Conservation (phyloP, 2,888 invertebrate species). For the Agrypnus murinus region DNA sequence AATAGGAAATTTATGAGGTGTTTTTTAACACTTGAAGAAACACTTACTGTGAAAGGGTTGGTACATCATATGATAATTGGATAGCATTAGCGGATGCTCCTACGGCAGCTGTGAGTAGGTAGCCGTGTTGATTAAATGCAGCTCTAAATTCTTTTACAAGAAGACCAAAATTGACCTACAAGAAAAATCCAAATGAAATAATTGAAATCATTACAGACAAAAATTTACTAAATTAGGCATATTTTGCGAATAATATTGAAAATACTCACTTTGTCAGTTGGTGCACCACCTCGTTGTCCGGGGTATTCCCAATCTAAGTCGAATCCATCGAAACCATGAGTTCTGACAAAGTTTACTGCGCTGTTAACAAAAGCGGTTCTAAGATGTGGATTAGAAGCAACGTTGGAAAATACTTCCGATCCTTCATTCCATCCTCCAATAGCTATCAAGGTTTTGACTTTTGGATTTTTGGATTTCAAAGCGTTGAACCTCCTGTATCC, state of each 20-base stretch:
- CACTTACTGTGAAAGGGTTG: constrained; percentile 73
- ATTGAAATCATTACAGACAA: constrained; percentile 67
- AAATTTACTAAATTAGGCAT: constrained; percentile 60
- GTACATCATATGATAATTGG: constrained; percentile 76
- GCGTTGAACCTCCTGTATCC: constrained; percentile 74
- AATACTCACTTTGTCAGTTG: constrained; percentile 62
- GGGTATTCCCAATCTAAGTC: constrained; percentile 86
- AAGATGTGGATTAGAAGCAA: constrained; percentile 69
- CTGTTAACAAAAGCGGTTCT: constrained; percentile 76
- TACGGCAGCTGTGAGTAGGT: constrained; percentile 77
- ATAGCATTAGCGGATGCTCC: constrained; percentile 73
- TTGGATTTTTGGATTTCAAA: constrained; percentile 73
- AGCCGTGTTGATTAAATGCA: constrained; percentile 67
- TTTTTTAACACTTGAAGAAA: neutral
- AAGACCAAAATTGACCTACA: constrained; percentile 70
- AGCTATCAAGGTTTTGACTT: constrained; percentile 75
- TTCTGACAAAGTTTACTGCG: constrained; percentile 73
- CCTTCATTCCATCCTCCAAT: constrained; percentile 83
- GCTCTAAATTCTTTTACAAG: constrained; percentile 21
- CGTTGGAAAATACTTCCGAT: constrained; percentile 66
- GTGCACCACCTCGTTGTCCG: constrained; percentile 72
- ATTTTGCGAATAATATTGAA: too few species aligned
- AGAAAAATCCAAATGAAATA: neutral
- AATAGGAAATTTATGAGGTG: too few species aligned
- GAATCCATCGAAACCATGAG: constrained; percentile 80